phyloP scores from a whole-genome alignment of 2,888 invertebrate species.

The Scelioninae gen. 1 region DNA sequence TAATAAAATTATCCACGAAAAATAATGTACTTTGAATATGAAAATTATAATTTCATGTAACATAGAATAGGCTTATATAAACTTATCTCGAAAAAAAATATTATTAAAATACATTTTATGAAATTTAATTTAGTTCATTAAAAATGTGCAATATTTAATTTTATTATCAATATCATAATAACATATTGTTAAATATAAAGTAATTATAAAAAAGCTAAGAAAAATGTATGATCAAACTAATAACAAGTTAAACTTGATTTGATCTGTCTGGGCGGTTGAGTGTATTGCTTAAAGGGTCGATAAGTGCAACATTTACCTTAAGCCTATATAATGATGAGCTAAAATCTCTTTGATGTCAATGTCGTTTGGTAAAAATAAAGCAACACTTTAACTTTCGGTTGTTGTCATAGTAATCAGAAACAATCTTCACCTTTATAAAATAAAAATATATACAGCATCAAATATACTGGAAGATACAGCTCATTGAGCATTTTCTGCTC shows the following conservation, averaged over 20 bases:
- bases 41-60: too few species aligned
- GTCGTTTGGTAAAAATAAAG: conserved; percentile 42
- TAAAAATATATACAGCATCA: conserved; percentile 29
- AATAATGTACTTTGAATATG: too few species aligned
- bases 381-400: conserved; percentile 24
- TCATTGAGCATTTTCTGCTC: conserved; percentile 61
- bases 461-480: conserved; percentile 49
- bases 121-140: too few species aligned
- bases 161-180: too few species aligned
- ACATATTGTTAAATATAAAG: background rate
- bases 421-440: conserved; percentile 31
- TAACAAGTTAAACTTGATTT: conserved; percentile 45
- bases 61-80: too few species aligned
- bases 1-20: too few species aligned
- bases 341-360: conserved; percentile 36
- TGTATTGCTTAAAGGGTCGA: conserved; percentile 60
- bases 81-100: too few species aligned
- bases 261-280: conserved; percentile 43
- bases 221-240: conserved; percentile 16
- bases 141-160: too few species aligned
- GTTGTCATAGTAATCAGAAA: conserved; percentile 30
- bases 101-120: too few species aligned
- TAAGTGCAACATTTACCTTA: conserved; percentile 61
- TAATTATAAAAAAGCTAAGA: background rate
- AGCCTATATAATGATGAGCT: conserved; percentile 52